Conservation (phyloP, 2,113 vertebrate genomes). For the Pygoscelis antarcticus region DNA sequence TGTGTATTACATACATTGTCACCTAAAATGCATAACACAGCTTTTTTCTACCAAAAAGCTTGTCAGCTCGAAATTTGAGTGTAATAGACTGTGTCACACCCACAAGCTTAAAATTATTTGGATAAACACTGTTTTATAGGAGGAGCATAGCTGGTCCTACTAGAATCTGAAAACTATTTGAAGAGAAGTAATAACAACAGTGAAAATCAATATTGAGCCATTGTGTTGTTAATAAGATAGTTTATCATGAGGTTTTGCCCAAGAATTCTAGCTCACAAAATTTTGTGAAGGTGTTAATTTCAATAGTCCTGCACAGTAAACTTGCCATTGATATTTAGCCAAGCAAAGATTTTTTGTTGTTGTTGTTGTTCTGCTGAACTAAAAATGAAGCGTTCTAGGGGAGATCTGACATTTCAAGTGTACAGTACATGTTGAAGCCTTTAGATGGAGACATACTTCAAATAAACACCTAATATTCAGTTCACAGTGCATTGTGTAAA, state of each 20-base stretch:
- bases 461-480: conserved; percentile 66
- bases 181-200: neutral
- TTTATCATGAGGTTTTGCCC: neutral
- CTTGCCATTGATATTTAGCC: neutral
- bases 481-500: conserved; percentile 52
- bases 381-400: neutral
- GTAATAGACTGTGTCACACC: neutral
- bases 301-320: neutral
- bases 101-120: neutral
- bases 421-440: conserved; percentile 73
- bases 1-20: neutral
- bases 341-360: neutral
- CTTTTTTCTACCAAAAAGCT: neutral
- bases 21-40: neutral
- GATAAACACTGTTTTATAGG: neutral
- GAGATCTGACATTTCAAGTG: neutral
- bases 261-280: neutral
- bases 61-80: neutral
- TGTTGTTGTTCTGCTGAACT: neutral
- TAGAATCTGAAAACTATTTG: neutral
- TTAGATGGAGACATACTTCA: conserved; percentile 96
- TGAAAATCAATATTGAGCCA: neutral
- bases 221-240: neutral
- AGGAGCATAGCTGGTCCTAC: neutral
- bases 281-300: neutral